Base-by-base conservation (phyloP, 2,888 invertebrate species). In the Nephrotoma guestfalica region DNA sequence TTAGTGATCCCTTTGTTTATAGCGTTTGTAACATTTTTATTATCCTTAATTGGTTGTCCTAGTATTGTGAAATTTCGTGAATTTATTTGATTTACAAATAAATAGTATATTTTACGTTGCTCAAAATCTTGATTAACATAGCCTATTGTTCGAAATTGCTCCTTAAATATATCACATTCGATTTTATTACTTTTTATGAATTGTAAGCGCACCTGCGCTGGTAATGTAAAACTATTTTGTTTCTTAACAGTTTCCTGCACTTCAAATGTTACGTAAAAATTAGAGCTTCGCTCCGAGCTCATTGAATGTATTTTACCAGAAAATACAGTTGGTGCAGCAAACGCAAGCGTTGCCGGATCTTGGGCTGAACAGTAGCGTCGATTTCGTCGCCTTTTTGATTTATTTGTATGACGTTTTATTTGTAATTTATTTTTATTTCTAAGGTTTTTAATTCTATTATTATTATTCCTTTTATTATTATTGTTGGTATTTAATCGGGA, bases 251-350 rank as follows among this genome's bases (percentile, higher is more conserved):
- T 93, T 88, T 93, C 92, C 88, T 93, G 92, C 88, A 95, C 94
- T 90, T 93, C 94, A 91, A 95, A 94, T 87, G 94, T 94, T 88
- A 94, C 94, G 88, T 93, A 93, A 91, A 94, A 95, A 89, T 93
- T 93, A 87, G 92, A 91, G 86, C 93, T 92, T 86, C 93, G 92
- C 88, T 92, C 91, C 86, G 93, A 92, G 88, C 94, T 93, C 93
- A 94, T 93, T 88, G 94, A 94, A 88, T 93, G 92, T 87, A 94
- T 94, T 89, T 93, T 94, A 87, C 94, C 95, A 90, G 93, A 93
- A 90, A 95, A 94, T 86, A 95, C 94, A 86, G 94, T 94, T 88
- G 94, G 93, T 88, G 95, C 94, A 88, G 93, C 92, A 90, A 92
- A 94, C 40, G 95, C 94, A 89, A 94, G 92, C 89, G 94, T 93